Conservation (phyloP, 53 echinoderm and acorn worm genomes). For the Paelopatides confundens region DNA sequence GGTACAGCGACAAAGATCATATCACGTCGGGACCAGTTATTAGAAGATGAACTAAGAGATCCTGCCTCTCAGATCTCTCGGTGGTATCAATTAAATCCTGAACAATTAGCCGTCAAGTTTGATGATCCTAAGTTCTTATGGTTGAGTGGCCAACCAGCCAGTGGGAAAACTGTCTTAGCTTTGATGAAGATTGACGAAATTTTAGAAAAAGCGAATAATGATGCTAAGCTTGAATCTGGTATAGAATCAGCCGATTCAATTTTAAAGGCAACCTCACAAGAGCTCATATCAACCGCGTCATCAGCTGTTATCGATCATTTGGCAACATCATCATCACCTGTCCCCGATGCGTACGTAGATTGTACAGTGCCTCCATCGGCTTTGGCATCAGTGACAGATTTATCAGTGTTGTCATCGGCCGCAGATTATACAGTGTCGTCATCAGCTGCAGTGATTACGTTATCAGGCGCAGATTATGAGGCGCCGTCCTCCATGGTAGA, state of each 20-base stretch:
- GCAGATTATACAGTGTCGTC: too few species aligned
- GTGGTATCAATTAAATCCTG: slow-evolving; percentile 20
- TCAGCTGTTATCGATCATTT: not conserved
- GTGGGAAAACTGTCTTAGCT: slow-evolving; percentile 12
- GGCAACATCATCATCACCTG: not conserved
- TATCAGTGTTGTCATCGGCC: too few species aligned
- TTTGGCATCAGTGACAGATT: too few species aligned
- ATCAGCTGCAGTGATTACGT: too few species aligned
- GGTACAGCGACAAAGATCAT: not conserved
- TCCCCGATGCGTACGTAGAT: too few species aligned
- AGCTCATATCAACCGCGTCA: not conserved
- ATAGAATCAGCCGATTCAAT: not conserved
- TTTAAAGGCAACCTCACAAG: not conserved
- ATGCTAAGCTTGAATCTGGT: not conserved
- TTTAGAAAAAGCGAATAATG: not conserved
- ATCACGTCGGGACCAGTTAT: not conserved
- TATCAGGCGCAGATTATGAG: too few species aligned
- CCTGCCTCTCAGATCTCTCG: not conserved
- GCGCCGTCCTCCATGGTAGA: not conserved
- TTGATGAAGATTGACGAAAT: slow-evolving; percentile 16
- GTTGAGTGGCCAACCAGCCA: slow-evolving; percentile 13
- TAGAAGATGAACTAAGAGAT: not conserved
- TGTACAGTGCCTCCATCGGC: too few species aligned
- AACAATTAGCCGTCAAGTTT: not conserved
- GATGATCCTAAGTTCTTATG: not conserved